These are phyloP conservation scores for Bergia sp. DNA, from an alignment of 92 coral and sea anemone genomes.

Conservation along the genomic window DNA sequence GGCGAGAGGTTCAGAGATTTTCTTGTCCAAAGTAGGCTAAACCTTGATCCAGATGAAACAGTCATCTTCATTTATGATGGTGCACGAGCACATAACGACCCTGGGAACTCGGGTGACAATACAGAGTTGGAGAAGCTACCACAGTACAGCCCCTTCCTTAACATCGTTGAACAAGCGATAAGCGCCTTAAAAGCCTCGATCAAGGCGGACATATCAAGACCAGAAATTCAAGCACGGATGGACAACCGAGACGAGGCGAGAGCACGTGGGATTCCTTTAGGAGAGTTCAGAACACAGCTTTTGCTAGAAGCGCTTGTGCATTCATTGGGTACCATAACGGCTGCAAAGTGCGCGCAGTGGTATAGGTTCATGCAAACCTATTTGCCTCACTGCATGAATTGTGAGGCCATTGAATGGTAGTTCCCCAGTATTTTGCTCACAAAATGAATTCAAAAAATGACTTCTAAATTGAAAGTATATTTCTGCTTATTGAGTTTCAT, in stretches of 20 bases:
- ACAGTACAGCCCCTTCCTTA: conserved; percentile 52
- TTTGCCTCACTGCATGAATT: neutral
- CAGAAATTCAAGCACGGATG: conserved; percentile 53
- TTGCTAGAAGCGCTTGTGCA: conserved; percentile 26
- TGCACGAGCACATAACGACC: conserved; percentile 20
- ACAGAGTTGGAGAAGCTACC: conserved; percentile 24
- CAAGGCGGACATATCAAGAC: conserved; percentile 50
- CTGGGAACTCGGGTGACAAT: conserved; percentile 4
- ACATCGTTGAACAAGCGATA: conserved; percentile 53
- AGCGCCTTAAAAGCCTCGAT: conserved; percentile 55
- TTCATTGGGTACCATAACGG: conserved; percentile 12
- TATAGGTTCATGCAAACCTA: conserved; percentile 13
- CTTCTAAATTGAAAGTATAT: conserved; percentile 19
- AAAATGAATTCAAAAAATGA: conserved; percentile 8
- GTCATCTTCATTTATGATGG: conserved; percentile 26
- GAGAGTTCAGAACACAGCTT: conserved; percentile 26
- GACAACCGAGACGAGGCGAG: conserved; percentile 46
- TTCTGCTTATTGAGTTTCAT: conserved; percentile 25
- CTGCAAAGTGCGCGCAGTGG: conserved; percentile 19
- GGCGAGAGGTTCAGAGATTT: conserved; percentile 22
- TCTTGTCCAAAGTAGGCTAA: conserved; percentile 29
- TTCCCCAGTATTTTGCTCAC: conserved; percentile 3
- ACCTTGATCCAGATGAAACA: conserved; percentile 27
- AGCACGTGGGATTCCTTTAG: conserved; percentile 36
- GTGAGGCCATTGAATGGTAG: conserved; percentile 16